Base-by-base conservation (phyloP, 2,888 invertebrate genomes). In the Callyntrura guangdongensis region DNA sequence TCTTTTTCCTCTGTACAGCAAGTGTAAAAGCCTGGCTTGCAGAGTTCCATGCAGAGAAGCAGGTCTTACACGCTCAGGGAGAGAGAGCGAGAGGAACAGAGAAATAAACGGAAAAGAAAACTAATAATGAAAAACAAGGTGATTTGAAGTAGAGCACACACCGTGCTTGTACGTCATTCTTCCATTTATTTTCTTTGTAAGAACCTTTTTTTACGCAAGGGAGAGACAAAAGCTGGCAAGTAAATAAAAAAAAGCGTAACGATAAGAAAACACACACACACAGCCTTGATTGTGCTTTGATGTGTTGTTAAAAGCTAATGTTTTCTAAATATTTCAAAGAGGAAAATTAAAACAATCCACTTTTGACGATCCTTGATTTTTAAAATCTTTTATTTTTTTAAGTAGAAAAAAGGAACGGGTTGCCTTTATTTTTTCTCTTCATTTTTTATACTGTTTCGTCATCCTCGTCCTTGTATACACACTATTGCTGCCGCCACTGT, bases 71-170 rank as follows among this genome's bases (percentile, higher is more conserved):
- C 53, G 74, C 74, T 49, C 22, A 67, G 61, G 61, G 9, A 69
- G 25, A 84, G n/a, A 36, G 36, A 81, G n/a, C 61, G 3, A 61
- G 12, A 20, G 3, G 12, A 61, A 20, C 20, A 64, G 11, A 79
- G 9, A 72, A 69, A 47, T 72, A 20, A 85, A 45, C 45, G 53
- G 25, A 56, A 83, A n/a, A 84, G 53, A 59, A 27, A 69, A 36
- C 61, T 25, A 72, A 61, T 47, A 83, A 82, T 53, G 53, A 67
- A 67, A 47, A 27, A 36, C 36, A 36, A 69, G 72, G 74, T 74
- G 74, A 86, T 87, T 87, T 87, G 87, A 87, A 81, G 64, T 81
- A 22, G 81, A 61, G 87, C 87, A 87, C 59, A 36, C 45, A 25
- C 20, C 1, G 9, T 59, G 56, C 22, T 56, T 81, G 11, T 49